These are phyloP conservation scores for Embiotoca jacksoni DNA, from an alignment of 2,113 vertebrate genomes.

Conservation along the genomic window DNA sequence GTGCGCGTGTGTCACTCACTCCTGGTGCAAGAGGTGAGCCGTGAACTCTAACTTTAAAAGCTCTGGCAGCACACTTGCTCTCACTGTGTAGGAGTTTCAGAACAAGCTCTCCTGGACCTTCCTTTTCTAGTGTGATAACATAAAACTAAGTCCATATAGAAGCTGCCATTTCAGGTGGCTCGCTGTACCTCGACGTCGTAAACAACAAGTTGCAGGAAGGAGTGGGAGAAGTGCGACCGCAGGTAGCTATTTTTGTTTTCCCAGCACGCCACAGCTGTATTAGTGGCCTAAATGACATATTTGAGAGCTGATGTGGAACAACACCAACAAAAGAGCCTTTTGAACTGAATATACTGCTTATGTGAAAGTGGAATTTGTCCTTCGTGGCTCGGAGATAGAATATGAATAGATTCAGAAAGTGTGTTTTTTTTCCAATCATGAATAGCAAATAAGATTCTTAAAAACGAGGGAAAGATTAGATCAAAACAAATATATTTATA, in stretches of 20 bases:
- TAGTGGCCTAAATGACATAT: constrained; percentile 66
- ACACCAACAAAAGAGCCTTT: constrained; percentile 46
- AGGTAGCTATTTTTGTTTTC: constrained; percentile 47
- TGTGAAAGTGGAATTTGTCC: constrained; percentile 65
- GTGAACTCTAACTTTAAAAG: constrained; percentile 26
- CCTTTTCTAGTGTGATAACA: neutral
- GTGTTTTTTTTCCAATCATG: constrained; percentile 40
- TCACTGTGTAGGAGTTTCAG: constrained; percentile 38
- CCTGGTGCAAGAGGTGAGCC: constrained; percentile 7
- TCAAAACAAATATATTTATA: constrained; percentile 74
- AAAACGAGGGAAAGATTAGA: constrained; percentile 52
- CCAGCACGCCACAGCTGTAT: constrained; percentile 37
- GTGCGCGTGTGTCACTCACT: neutral
- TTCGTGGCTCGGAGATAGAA: constrained; percentile 57
- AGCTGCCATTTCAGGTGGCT: constrained; percentile 31
- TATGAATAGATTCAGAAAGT: constrained; percentile 56
- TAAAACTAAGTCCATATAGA: constrained; percentile 23
- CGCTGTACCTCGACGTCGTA: constrained; percentile 47
- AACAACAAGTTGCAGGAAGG: constrained; percentile 54
- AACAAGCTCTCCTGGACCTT: neutral
- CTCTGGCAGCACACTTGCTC: constrained; percentile 2
- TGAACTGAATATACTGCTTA: constrained; percentile 57
- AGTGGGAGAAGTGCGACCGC: constrained; percentile 50
- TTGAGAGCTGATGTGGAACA: constrained; percentile 59
- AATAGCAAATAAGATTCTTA: constrained; percentile 59